Conservation (phyloP, 2,797 vertebrate species). For the Garrulus glandarius region DNA sequence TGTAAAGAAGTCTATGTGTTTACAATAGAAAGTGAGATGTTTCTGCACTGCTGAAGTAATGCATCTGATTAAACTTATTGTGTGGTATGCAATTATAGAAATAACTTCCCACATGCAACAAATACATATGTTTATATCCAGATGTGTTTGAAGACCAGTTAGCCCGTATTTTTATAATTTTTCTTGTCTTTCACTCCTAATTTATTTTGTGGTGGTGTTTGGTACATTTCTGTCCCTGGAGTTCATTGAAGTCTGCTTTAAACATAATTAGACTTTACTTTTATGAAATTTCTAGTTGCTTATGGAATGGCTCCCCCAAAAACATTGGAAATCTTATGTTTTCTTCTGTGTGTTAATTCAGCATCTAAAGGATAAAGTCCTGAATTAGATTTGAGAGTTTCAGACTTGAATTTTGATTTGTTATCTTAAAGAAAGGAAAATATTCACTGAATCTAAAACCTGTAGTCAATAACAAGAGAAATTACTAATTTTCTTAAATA, state of each 20-base stretch:
- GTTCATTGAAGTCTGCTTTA: background rate
- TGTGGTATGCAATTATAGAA: background rate
- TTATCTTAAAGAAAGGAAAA: background rate
- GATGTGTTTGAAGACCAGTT: conserved; percentile 12
- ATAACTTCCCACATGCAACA: background rate
- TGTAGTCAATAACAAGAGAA: background rate
- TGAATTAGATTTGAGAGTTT: background rate
- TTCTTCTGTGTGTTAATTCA: background rate
- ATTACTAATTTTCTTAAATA: background rate
- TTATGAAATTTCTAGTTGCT: background rate
- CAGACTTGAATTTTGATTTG: background rate
- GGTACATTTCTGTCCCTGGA: background rate
- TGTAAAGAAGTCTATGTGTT: background rate
- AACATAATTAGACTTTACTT: background rate
- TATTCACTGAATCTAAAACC: background rate
- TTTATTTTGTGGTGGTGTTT: background rate
- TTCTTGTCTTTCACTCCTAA: conserved; percentile 6
- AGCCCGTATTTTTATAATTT: conserved; percentile 20
- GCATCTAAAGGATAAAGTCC: background rate
- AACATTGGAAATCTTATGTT: background rate
- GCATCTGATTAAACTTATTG: background rate
- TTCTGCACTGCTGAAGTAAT: background rate
- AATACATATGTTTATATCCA: background rate
- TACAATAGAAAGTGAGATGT: background rate
- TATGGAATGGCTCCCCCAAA: background rate